Evolutionary conservation across 2,888 invertebrate genomes (phyloP).

Genomic region (Brassicogethes aeneus): DNA sequence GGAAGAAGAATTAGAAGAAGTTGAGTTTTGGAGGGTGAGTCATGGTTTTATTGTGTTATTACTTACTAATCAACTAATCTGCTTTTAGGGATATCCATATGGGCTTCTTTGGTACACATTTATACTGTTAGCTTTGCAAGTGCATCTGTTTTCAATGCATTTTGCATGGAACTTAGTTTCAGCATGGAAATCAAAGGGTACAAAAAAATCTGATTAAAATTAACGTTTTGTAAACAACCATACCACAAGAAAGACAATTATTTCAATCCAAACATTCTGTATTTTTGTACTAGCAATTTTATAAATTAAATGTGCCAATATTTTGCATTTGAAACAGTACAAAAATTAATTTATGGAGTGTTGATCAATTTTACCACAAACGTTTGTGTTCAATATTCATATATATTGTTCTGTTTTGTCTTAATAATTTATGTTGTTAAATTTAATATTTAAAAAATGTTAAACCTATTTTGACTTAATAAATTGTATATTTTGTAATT

Average conservation of each 20-base stretch:
- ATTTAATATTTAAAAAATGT: neutral
- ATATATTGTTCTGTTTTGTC: neutral
- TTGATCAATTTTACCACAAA: neutral
- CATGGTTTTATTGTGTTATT: neutral
- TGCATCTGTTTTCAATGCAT: constrained; percentile 78
- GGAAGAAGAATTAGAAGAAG: constrained; percentile 53
- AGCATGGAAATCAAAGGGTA: constrained; percentile 74
- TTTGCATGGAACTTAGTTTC: constrained; percentile 74
- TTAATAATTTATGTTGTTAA: neutral
- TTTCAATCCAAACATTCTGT: neutral
- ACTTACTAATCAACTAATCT: neutral
- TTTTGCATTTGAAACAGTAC: no score
- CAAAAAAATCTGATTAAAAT: constrained; percentile 59
- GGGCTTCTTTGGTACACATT: constrained; percentile 90
- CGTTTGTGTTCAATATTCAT: neutral
- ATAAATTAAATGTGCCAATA: no score
- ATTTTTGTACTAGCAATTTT: neutral
- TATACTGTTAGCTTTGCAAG: constrained; percentile 76
- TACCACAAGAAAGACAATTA: constrained; percentile 4
- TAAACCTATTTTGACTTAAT: neutral
- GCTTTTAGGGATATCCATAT: constrained; percentile 74
- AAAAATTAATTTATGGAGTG: neutral
- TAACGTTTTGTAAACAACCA: neutral
- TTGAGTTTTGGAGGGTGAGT: constrained; percentile 67
- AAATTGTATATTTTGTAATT: neutral